Percentiles rank a stretch among this genome's conserved stretches.
Conservation (phyloP, 2,797 vertebrate genomes). For the Clangula hyemalis region DNA sequence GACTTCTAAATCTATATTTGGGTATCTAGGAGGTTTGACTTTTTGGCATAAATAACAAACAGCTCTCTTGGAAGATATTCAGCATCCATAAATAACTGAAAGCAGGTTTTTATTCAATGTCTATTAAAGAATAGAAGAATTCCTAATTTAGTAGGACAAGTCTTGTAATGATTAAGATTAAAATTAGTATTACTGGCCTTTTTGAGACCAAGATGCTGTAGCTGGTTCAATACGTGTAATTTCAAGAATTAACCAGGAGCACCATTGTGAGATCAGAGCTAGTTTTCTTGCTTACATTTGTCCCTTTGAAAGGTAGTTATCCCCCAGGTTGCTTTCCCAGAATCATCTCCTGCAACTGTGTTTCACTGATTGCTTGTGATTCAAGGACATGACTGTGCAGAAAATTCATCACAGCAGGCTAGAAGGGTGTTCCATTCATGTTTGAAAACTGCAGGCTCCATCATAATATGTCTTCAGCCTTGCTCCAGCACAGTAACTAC, state of each 20-base stretch:
- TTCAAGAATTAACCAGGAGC: not conserved
- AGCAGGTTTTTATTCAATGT: not conserved
- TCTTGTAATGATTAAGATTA: not conserved
- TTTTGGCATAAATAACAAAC: not conserved
- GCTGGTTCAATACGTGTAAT: not conserved
- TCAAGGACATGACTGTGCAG: constrained; percentile 36
- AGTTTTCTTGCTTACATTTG: not conserved
- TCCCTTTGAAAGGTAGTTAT: constrained; percentile 39
- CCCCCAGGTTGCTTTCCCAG: not conserved
- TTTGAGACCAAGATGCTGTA: not conserved
- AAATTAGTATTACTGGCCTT: not conserved
- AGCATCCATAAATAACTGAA: not conserved
- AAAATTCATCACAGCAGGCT: constrained; percentile 40
- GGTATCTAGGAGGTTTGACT: not conserved
- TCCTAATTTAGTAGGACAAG: not conserved
- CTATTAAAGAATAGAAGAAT: not conserved
- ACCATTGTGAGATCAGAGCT: not conserved
- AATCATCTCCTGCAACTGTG: not conserved
- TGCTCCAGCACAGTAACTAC: not conserved
- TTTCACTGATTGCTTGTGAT: constrained; percentile 27
- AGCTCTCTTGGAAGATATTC: not conserved
- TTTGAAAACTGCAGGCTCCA: not conserved
- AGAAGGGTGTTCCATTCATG: constrained; percentile 15
- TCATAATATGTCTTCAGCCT: not conserved
- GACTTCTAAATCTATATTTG: not conserved